phyloP scores from a whole-genome alignment of 2,797 vertebrate genomes.

The Betta splendens region DNA sequence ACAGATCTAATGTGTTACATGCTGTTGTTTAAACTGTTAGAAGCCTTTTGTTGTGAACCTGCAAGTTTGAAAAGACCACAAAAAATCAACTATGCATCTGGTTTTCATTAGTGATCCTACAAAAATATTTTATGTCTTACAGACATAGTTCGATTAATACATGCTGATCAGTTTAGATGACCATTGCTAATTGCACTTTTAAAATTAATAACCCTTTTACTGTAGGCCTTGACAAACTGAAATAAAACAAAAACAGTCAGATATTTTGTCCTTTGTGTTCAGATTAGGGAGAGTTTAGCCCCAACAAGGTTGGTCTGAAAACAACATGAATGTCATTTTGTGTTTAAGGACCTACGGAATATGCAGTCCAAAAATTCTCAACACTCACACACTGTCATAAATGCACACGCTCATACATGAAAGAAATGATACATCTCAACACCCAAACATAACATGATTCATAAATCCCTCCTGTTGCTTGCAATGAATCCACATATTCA shows the following conservation, averaged over 20 bases:
- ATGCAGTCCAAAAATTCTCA: conserved; percentile 65
- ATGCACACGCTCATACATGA: conserved; percentile 60
- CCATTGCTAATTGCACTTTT: conserved; percentile 87
- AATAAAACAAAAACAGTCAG: conserved; percentile 60
- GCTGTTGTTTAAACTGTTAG: conserved; percentile 49
- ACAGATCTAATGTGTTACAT: conserved; percentile 62
- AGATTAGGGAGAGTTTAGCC: conserved; percentile 71
- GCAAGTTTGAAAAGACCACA: conserved; percentile 59
- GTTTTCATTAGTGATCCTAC: conserved; percentile 69
- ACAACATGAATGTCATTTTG: conserved; percentile 58
- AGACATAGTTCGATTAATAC: conserved; percentile 78
- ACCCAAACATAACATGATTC: conserved; percentile 62
- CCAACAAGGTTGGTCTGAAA: conserved; percentile 61
- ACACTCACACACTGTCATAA: conserved; percentile 68
- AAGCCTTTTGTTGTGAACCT: conserved; percentile 66
- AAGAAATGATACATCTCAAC: conserved; percentile 71
- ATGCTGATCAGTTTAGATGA: conserved; percentile 80
- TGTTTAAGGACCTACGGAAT: conserved; percentile 75
- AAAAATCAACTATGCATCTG: conserved; percentile 48
- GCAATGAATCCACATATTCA: conserved; percentile 48
- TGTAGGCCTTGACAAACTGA: conserved; percentile 72
- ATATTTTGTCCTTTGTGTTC: conserved; percentile 62
- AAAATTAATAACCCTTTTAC: conserved; percentile 78
- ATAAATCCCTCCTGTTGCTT: conserved; percentile 50
- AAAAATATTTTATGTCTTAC: conserved; percentile 79